Percentiles rank a stretch among this genome's conserved stretches.
These are phyloP conservation scores for Steinernema scapterisci DNA, from an alignment of 2,888 invertebrate genomes.

Conservation along the genomic window DNA sequence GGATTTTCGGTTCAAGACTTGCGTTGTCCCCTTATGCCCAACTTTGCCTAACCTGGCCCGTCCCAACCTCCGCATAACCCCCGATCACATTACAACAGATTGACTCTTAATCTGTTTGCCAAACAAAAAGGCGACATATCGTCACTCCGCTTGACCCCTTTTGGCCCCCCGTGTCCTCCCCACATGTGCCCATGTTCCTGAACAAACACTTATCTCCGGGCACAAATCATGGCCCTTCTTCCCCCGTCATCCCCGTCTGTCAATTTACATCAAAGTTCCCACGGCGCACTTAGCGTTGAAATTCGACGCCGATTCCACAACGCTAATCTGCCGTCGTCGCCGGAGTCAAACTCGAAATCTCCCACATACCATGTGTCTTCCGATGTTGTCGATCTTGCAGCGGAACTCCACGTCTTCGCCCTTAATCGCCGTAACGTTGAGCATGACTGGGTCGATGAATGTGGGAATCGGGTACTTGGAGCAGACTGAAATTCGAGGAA, in stretches of 20 bases:
- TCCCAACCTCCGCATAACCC: no score
- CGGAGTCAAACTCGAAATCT: no score
- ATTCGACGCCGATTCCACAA: background rate
- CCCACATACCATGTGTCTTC: slow-evolving; percentile 69
- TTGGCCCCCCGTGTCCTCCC: background rate
- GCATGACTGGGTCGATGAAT: slow-evolving; percentile 59
- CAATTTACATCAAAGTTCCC: slow-evolving; percentile 18
- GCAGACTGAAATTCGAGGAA: slow-evolving; percentile 57
- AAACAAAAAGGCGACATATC: slow-evolving; percentile 26
- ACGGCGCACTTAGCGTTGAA: slow-evolving; percentile 28
- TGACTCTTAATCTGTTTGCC: slow-evolving; percentile 27
- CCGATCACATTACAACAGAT: slow-evolving; percentile 27
- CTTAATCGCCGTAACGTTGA: slow-evolving; percentile 57
- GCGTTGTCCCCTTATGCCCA: no score
- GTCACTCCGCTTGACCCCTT: slow-evolving; percentile 20
- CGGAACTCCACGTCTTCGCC: slow-evolving; percentile 66
- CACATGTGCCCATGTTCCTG: background rate
- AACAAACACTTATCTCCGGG: background rate
- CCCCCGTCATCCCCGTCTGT: background rate
- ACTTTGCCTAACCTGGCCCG: no score
- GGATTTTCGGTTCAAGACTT: no score
- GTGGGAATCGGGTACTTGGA: slow-evolving; percentile 53
- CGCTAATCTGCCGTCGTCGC: background rate
- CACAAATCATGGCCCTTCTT: background rate
- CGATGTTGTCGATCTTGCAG: slow-evolving; percentile 68